Conservation (phyloP, 2,113 vertebrate genomes). For the Mus spicilegus region DNA sequence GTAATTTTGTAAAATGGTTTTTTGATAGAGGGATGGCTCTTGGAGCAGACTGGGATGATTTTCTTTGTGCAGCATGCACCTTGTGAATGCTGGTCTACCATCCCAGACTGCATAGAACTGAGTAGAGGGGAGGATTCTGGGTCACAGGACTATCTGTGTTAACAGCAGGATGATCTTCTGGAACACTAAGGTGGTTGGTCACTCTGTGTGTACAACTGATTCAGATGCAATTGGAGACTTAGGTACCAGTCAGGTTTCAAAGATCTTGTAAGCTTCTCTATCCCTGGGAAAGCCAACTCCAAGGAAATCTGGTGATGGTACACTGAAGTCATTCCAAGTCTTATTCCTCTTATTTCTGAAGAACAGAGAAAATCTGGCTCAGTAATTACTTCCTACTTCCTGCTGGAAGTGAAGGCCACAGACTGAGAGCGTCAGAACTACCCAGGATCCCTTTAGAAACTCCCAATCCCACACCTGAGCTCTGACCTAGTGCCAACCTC, state of each 20-base stretch:
- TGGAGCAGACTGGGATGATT: neutral
- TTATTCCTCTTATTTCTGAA: neutral
- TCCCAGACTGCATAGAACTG: neutral
- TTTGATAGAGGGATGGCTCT: constrained; percentile 35
- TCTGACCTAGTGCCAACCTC: neutral
- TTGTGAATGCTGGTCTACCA: neutral
- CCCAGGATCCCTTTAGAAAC: neutral
- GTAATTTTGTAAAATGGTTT: constrained; percentile 41
- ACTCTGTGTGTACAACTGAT: neutral
- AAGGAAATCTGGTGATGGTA: neutral
- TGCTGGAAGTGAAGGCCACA: neutral
- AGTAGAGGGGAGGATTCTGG: neutral
- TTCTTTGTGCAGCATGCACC: neutral
- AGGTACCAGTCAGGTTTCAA: neutral
- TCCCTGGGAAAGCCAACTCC: neutral
- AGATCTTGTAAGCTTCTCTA: neutral
- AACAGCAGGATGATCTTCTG: neutral
- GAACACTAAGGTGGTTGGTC: neutral
- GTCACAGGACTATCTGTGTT: neutral
- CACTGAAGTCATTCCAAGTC: neutral
- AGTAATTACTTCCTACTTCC: neutral
- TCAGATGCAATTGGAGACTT: neutral
- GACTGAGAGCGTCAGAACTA: neutral
- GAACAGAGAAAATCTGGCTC: neutral
- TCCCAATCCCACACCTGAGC: neutral